These are phyloP conservation scores for Phyto melanocephala DNA, from an alignment of 2,888 invertebrate species.

Conservation along the genomic window DNA sequence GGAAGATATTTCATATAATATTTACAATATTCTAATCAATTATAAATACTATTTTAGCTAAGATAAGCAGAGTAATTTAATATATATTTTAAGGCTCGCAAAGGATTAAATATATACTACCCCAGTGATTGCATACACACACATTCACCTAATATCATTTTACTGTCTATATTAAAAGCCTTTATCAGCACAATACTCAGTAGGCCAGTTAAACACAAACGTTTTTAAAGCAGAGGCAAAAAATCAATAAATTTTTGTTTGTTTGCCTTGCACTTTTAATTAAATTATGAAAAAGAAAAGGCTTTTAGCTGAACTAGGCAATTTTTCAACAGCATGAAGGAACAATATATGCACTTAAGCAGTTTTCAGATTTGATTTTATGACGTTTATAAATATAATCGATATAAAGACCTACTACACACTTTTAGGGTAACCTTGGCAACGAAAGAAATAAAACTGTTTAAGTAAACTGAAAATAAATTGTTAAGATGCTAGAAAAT, in stretches of 20 bases:
- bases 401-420: too few relatives aligned
- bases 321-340: neutral
- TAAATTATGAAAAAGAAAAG: constrained; percentile 20
- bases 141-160: neutral
- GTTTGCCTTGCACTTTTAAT: constrained; percentile 4
- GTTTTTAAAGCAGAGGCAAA: too few relatives aligned
- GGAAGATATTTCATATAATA: too few relatives aligned
- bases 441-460: neutral
- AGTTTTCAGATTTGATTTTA: neutral
- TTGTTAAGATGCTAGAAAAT: too few relatives aligned
- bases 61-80: too few relatives aligned
- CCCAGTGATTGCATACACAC: neutral
- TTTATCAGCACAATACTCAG: neutral
- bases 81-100: neutral
- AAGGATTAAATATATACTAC: neutral
- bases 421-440: constrained; percentile 9
- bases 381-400: too few relatives aligned
- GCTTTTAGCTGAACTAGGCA: neutral
- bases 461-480: neutral
- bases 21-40: too few relatives aligned
- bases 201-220: too few relatives aligned
- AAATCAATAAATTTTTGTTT: constrained; percentile 23
- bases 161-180: neutral
- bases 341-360: neutral
- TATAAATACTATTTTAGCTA: too few relatives aligned